A percentile compares a stretch with the other conserved stretches of the same genome.
Evolutionary conservation across 2,888 invertebrate species (phyloP).

Genomic region (Drosophila kuntzei): DNA sequence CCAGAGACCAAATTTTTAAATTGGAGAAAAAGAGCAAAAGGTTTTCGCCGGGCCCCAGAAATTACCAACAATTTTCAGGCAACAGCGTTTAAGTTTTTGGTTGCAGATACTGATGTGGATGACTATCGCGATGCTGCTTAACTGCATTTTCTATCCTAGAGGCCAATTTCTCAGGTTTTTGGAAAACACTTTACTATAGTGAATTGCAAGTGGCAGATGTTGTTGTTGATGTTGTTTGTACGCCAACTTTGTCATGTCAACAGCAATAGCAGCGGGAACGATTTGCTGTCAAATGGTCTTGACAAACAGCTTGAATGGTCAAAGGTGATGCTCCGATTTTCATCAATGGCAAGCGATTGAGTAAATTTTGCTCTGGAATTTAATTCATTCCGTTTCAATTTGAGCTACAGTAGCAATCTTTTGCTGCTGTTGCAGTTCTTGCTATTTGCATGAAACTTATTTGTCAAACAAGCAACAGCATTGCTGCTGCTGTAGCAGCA

Average conservation of each 20-base stretch:
- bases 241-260: conserved; percentile 72
- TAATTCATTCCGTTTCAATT: conserved; percentile 75
- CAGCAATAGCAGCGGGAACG: conserved; percentile 25
- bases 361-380: conserved; percentile 69
- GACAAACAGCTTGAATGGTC: conserved; percentile 72
- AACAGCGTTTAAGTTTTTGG: conserved; percentile 50
- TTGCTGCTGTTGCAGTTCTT: conserved; percentile 27
- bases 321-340: conserved; percentile 72
- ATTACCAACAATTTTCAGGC: conserved; percentile 64
- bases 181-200: neutral
- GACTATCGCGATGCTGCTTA: neutral
- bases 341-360: conserved; percentile 75
- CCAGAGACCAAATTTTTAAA: conserved; percentile 1
- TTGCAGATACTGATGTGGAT: conserved; percentile 10
- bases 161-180: conserved; percentile 68
- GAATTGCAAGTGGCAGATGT: conserved; percentile 32
- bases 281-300: conserved; percentile 59
- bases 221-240: conserved; percentile 26
- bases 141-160: conserved; percentile 33
- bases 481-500: conserved; percentile 29
- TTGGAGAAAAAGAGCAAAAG: conserved; percentile 16
- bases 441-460: conserved; percentile 81
- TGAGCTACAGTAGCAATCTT: conserved; percentile 46
- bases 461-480: conserved; percentile 61
- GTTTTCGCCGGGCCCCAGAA: conserved; percentile 56